These are phyloP conservation scores for Heliconius ismenius DNA, from an alignment of 2,888 invertebrate genomes.

Conservation along the genomic window DNA sequence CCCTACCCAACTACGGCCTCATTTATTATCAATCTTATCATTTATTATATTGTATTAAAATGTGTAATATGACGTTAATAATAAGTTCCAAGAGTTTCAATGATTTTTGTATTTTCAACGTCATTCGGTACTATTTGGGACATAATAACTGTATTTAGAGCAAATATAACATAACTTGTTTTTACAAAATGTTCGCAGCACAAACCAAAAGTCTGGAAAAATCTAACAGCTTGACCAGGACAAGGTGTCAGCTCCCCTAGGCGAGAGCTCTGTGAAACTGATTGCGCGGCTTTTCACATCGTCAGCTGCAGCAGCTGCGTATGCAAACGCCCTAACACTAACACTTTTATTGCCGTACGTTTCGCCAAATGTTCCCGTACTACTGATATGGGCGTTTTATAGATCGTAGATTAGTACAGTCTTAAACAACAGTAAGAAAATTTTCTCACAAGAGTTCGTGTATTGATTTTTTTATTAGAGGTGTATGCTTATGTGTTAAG, in stretches of 20 bases:
- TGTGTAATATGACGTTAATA: too few relatives aligned
- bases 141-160: too few relatives aligned
- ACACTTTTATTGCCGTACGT: conserved; percentile 67
- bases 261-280: conserved; percentile 70
- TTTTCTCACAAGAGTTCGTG: conserved; percentile 12
- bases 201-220: conserved; percentile 28
- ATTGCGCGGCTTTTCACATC: conserved; percentile 71
- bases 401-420: conserved; percentile 50
- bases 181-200: too few relatives aligned
- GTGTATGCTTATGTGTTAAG: not conserved
- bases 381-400: conserved; percentile 52
- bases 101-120: too few relatives aligned
- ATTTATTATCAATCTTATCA: too few relatives aligned
- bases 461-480: not conserved
- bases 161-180: too few relatives aligned
- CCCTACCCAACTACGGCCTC: too few relatives aligned
- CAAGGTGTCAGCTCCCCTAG: conserved; percentile 68
- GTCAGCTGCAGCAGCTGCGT: conserved; percentile 66
- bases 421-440: conserved; percentile 27
- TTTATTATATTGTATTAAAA: too few relatives aligned
- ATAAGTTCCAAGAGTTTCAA: too few relatives aligned
- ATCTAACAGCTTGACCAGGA: not conserved
- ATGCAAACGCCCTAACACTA: conserved; percentile 80
- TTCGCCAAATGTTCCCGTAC: conserved; percentile 45
- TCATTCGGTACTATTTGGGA: too few relatives aligned